These are phyloP conservation scores for Melitaea cinxia DNA, from an alignment of 1,140 invertebrate genomes.

Conservation along the genomic window DNA sequence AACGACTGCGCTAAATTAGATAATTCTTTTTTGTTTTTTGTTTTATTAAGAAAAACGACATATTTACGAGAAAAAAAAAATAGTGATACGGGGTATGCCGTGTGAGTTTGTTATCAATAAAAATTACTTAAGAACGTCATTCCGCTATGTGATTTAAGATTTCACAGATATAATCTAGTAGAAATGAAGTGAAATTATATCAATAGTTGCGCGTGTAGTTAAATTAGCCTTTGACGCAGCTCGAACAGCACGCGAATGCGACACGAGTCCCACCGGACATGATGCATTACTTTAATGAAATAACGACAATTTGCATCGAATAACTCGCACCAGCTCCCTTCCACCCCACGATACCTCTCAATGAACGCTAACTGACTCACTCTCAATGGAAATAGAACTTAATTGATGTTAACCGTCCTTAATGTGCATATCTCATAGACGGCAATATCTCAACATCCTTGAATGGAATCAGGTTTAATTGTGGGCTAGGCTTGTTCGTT, in stretches of 20 bases:
- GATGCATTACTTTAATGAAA: constrained; percentile 66
- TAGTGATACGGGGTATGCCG: too few relatives aligned
- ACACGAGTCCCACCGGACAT: constrained; percentile 54
- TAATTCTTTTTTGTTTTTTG: too few relatives aligned
- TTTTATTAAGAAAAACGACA: too few relatives aligned
- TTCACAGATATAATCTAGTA: not conserved
- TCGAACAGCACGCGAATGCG: constrained; percentile 23
- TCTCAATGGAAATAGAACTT: constrained; percentile 70
- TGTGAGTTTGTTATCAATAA: too few relatives aligned
- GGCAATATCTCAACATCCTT: constrained; percentile 32
- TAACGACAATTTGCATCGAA: constrained; percentile 65
- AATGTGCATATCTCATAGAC: constrained; percentile 47
- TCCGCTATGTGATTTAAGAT: too few relatives aligned
- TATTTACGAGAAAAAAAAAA: too few relatives aligned
- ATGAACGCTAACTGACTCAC: constrained; percentile 66
- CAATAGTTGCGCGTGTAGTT: not conserved
- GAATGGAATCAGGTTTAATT: constrained; percentile 25
- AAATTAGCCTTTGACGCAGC: constrained; percentile 12
- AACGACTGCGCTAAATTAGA: too few relatives aligned
- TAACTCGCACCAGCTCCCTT: constrained; percentile 43
- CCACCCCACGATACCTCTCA: constrained; percentile 53
- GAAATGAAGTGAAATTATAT: not conserved
- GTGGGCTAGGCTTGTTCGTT: not conserved
- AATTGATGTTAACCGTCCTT: constrained; percentile 65
- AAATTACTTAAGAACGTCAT: too few relatives aligned